Evolutionary conservation across 2,113 vertebrate genomes (phyloP), one percentile per base, ranked within the genome.

Genomic region (Coturnix japonica): DNA sequence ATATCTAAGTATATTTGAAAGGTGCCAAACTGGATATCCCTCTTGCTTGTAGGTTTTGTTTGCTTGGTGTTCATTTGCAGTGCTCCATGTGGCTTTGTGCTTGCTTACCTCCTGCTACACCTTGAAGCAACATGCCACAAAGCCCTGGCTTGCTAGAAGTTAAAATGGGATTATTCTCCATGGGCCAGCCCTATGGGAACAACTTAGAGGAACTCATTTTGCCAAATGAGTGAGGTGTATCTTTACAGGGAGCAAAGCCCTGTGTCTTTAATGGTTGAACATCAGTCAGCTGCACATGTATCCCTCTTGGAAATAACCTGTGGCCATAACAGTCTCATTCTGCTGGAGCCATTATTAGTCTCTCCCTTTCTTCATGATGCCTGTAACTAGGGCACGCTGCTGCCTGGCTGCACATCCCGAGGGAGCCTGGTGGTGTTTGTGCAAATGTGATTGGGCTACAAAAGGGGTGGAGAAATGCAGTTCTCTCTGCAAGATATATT

Each of bases 401-500:
- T 85, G 81, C 74, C 70, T 92, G 74, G 13, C 75, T 91, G 88
- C 71, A 1, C 9, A 37, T 72, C 93, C 65, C 78, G 35, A 17
- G 81, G 86, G 85, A 73, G 43, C 63, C 63, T 46, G 47, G 43
- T 35, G 41, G 39, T 85, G 77, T 21, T 93, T 95, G 87, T 81
- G 26, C 87, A 82, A 78, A 73, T 41, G 65, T 44, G 28, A 97
- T 83, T 93, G 96, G 93, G 78, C 90, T 89, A 70, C 65, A 65
- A 33, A 90, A 69, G 82, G 72, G 86, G 93, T 92, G 93, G 89
- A 94, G 91, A 93, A 97, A 92, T 30, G 53, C 86, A 93, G 78
- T 85, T 85, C 87, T 95, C 71, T 87, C 72, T 59, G 47, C 16
- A 21, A 85, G 89, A 92, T 96, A 97, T 96, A 96, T 96, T 96